Evolutionary conservation across 1,140 invertebrate species (phyloP), one percentile per base, ranked within the genome.

Genomic region (Hypsibius dujardini): DNA sequence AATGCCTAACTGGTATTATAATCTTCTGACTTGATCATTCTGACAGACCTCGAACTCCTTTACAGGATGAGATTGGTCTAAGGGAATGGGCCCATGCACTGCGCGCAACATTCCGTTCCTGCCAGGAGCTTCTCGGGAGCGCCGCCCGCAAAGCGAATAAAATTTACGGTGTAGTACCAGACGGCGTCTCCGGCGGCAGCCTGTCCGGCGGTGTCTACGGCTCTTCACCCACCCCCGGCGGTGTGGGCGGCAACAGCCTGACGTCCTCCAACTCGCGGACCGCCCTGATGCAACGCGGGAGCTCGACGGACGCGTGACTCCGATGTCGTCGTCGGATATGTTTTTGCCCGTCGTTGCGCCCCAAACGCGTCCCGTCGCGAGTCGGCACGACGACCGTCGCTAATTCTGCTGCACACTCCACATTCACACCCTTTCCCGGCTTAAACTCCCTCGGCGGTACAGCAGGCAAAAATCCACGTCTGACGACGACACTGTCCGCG

Each of bases 101-200:
- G 69, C 86, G 90, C 73, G 88, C 88, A 1, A 90, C 92, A 40
- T 90, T 95, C 82, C 94, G 94, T 81, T 86, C 87, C 76, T 94
- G 91, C 0, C 86, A 89, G 79, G 92, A 96, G 78, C 84, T 96
- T 73, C 82, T 96, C 1, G 88, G 88, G 28, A 90, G 87, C 47
- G 95, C 95, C 89, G 91, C 91, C n/a, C 87, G 87, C 76, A 96
- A 96, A 81, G 92, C 92, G 56, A 91, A 90, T 67, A 94, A 93
- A 82, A 95, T 96, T 74, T 95, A 95, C 82, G 92, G 92, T 60
- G 92, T 92, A 1, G 78, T 67, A 7, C 12, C 12, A 67, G 62
- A 67, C 42, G 62, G 62, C 3, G 7, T 7, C 42, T 67, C 62
- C 12, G 42, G 12, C 7, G 62, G 62, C 12, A 42, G 12, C 3